Evolutionary conservation across 30 jellyfish, hydroid and myxozoan species (phyloP).

Genomic region (Hydractinia symbiolongicarpus): DNA sequence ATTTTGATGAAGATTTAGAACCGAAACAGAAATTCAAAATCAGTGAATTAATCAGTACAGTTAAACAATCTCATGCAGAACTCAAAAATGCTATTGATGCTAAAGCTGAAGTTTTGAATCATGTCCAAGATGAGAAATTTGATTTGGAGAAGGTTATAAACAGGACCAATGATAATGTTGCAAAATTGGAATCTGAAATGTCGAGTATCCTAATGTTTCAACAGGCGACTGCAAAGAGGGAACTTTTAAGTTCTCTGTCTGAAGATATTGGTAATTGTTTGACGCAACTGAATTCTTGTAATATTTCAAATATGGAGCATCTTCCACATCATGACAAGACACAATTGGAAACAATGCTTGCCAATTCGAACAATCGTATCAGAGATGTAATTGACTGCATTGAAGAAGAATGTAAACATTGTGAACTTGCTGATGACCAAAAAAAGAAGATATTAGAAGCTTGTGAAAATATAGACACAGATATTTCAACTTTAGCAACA

Average conservation of each 20-base stretch:
- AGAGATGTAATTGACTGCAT: neutral
- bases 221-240: neutral
- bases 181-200: conserved; percentile 4
- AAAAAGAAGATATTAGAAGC: too few species aligned
- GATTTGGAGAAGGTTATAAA: neutral
- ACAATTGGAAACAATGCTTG: neutral
- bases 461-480: too few species aligned
- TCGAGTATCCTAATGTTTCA: neutral
- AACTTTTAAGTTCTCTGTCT: neutral
- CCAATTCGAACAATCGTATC: neutral
- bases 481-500: too few species aligned
- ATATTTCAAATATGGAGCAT: neutral
- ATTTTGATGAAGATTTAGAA: neutral
- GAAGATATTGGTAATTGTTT: conserved; percentile 2
- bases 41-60: neutral
- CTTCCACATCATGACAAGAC: neutral
- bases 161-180: neutral
- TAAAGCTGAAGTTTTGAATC: conserved; percentile 13
- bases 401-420: conserved; percentile 1
- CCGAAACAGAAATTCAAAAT: neutral
- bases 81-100: neutral
- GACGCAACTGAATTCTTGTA: neutral
- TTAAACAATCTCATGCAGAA: neutral
- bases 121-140: neutral
- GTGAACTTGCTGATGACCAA: neutral